Evolutionary conservation across 2,888 invertebrate species (phyloP), one percentile per base, ranked within the genome.

Genomic region (Scaptomyza parva): DNA sequence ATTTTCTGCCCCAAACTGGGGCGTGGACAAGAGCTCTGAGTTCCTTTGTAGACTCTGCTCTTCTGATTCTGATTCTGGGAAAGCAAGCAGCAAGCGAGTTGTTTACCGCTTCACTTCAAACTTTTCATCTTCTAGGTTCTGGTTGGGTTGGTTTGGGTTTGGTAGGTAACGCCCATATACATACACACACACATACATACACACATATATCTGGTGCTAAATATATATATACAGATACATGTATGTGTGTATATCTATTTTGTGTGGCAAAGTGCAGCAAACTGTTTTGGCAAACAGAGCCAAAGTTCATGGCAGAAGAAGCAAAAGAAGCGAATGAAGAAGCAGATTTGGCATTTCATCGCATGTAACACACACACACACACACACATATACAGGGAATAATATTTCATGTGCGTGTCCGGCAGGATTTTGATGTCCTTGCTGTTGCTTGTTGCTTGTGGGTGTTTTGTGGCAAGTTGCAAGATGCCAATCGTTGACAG

Each of bases 61-160:
- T 20, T 28, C 24, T 28, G 48, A 26, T 28, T 18, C 17, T 18
- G 37, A 48, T 45, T 45, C 53, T 47, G 41, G 50, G 30, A 51
- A 69, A 35, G 33, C 54, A 69, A 35, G 33, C 14, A 35, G 33
- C 14, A 5, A 35, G 61, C 54, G 55, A 68, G 78, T 78, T 87
- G 88, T 87, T 85, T 87, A 82, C 87, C 82, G 82, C 86, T 74
- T 68, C 86, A 83, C 85, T 75, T 60, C 63, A 71, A 71, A 69
- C 61, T 60, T 74, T 63, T 69, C 30, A 33, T 33, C 30, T n/a
- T 35, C 41, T 48, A 14, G 18, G n/a, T n/a, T n/a, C n/a, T n/a
- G n/a, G n/a, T n/a, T n/a, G n/a, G n/a, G n/a, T n/a, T n/a, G n/a
- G n/a, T 28, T 2, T 28, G 8, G 28, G 28, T 28, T 17, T 51